Evolutionary conservation across 2,113 vertebrate species (phyloP).

Genomic region (Sphyrna mokarran): DNA sequence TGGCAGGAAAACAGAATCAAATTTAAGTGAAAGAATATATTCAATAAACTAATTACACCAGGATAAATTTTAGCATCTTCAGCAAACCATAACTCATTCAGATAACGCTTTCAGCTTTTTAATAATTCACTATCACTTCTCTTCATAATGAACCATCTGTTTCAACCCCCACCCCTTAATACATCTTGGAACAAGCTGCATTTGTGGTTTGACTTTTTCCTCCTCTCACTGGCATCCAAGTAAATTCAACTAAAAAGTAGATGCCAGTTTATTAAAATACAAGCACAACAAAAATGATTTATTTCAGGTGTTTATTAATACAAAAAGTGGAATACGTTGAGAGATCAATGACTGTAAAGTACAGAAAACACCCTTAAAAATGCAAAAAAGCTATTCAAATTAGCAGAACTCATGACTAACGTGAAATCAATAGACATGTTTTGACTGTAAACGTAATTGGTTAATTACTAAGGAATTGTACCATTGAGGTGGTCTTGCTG

Average conservation of each 20-base stretch:
- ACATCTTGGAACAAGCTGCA: neutral
- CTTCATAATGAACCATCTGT: neutral
- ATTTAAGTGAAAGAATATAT: neutral
- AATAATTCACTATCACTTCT: neutral
- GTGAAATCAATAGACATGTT: neutral
- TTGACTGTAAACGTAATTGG: neutral
- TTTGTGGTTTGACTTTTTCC: neutral
- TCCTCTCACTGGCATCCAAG: neutral
- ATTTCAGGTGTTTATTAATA: slow-evolving; percentile 1
- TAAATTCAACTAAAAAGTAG: neutral
- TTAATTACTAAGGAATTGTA: neutral
- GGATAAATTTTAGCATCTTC: neutral
- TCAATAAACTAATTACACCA: neutral
- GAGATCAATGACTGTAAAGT: neutral
- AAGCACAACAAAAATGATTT: neutral
- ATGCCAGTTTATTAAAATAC: neutral
- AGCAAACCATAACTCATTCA: neutral
- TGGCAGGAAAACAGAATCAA: neutral
- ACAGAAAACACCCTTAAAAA: neutral
- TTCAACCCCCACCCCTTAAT: neutral
- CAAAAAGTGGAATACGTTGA: neutral
- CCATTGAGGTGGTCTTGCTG: too few species aligned
- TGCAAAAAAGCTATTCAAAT: neutral
- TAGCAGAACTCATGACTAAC: neutral
- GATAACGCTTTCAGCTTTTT: neutral